Base-by-base conservation (phyloP, 2,113 vertebrate species). In the Xiphophorus hellerii region DNA sequence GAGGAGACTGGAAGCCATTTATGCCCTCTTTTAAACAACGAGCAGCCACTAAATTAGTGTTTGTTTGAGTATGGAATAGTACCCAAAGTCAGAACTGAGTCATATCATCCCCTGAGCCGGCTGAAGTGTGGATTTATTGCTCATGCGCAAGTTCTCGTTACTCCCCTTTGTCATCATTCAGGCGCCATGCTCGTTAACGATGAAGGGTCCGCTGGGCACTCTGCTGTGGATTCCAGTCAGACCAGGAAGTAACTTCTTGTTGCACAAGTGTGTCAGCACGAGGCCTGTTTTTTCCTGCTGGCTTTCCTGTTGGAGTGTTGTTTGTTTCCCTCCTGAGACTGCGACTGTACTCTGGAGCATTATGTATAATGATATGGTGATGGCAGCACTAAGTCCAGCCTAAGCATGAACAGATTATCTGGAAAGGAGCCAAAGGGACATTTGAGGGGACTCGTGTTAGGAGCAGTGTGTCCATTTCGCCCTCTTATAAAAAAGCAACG, bases 271-370 rank as follows among this genome's bases (percentile, higher is more conserved):
- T 42, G 58, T 77, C 60, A 77, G 64, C 69, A 25, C 51, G 5
- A 58, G 35, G 35, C 67, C 62, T 65, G 42, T 22, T 66, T 77
- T 77, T 63, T 69, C 54, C 69, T 69, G 60, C 58, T 1, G 58
- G 69, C 12, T 70, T 78, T 77, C 71, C 73, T 48, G 72, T 74
- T 20, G 51, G 79, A 85, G 74, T 80, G 84, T 74, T 81, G 75
- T 83, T 79, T 72, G 65, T 84, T 63, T 69, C 44, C 39, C 64
- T 73, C 51, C 54, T 6, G 71, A 68, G 42, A 72, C 48, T 35
- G 29, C 35, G n/a, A 42, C 70, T 66, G 73, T 27, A 66, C 60
- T 65, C 73, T 37, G 62, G 58, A 77, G 27, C 1, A 22, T 28
- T 37, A 37, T 29, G 72, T 73, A 51, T 51, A 62, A 35, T 30